Conservation (phyloP, 2,113 vertebrate genomes). For the Nerophis lumbriciformis region DNA sequence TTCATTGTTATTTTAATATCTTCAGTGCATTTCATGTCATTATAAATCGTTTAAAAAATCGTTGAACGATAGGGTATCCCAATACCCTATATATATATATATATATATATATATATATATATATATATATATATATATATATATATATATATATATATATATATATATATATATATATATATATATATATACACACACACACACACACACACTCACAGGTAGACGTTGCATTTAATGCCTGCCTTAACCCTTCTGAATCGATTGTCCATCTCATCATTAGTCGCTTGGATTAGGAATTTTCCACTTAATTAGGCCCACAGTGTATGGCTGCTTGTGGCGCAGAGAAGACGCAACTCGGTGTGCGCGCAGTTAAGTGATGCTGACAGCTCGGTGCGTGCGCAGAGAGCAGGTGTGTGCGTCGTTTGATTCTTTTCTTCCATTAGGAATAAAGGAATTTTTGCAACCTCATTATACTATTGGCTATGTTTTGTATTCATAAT, state of each 20-base stretch:
- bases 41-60: too few relatives aligned
- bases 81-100: too few relatives aligned
- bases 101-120: too few relatives aligned
- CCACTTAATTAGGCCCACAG: conserved; percentile 58
- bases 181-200: neutral
- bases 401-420: conserved; percentile 72
- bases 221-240: conserved; percentile 2
- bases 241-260: conserved; percentile 46
- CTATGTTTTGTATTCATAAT: too few relatives aligned
- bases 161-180: too few relatives aligned
- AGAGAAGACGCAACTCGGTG: conserved; percentile 59
- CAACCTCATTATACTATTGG: too few relatives aligned
- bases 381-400: conserved; percentile 69
- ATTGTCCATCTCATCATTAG: conserved; percentile 59
- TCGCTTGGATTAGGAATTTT: conserved; percentile 62
- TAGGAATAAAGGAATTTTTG: too few relatives aligned
- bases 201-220: neutral
- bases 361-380: conserved; percentile 61
- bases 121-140: too few relatives aligned
- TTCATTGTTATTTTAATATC: too few relatives aligned
- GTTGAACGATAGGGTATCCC: too few relatives aligned
- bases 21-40: too few relatives aligned
- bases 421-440: conserved; percentile 54
- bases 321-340: conserved; percentile 26
- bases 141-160: too few relatives aligned